Conservation (phyloP, 2,113 vertebrate species). For the Bubo scandiacus region DNA sequence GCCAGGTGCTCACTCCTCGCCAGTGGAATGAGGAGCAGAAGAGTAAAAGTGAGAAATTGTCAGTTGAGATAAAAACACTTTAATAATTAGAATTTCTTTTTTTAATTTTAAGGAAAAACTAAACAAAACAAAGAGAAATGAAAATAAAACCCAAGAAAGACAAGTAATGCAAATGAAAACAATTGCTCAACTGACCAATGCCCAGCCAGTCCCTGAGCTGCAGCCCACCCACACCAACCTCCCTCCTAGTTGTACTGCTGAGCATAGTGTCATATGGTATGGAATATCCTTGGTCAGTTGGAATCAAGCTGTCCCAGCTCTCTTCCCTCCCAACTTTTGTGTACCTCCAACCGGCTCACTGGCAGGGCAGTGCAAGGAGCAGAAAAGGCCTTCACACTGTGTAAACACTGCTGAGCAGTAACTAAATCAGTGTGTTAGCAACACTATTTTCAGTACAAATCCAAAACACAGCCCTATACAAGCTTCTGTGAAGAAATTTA, state of each 20-base stretch:
- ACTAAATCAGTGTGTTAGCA: not conserved
- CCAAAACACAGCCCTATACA: not conserved
- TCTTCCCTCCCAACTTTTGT: not conserved
- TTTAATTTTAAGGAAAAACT: too few relatives aligned
- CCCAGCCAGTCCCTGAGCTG: not conserved
- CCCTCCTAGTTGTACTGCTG: not conserved
- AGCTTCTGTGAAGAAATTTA: not conserved
- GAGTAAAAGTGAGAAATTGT: not conserved
- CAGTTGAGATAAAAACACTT: too few relatives aligned
- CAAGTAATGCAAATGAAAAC: not conserved
- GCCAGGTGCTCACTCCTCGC: accelerated
- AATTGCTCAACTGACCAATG: not conserved
- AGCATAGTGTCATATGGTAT: not conserved
- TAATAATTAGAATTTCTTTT: too few relatives aligned
- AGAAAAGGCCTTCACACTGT: not conserved
- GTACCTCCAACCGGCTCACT: not conserved
- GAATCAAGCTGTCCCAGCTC: too few relatives aligned
- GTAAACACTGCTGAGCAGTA: not conserved
- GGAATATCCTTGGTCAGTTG: too few relatives aligned
- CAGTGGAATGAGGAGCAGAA: not conserved
- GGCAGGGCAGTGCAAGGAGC: not conserved
- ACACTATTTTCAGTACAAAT: not conserved
- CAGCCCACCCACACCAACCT: not conserved
- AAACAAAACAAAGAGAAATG: too few relatives aligned
- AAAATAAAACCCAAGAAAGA: not conserved